Conservation (phyloP, 1,140 invertebrate genomes). For the Platorchestia sp. region DNA sequence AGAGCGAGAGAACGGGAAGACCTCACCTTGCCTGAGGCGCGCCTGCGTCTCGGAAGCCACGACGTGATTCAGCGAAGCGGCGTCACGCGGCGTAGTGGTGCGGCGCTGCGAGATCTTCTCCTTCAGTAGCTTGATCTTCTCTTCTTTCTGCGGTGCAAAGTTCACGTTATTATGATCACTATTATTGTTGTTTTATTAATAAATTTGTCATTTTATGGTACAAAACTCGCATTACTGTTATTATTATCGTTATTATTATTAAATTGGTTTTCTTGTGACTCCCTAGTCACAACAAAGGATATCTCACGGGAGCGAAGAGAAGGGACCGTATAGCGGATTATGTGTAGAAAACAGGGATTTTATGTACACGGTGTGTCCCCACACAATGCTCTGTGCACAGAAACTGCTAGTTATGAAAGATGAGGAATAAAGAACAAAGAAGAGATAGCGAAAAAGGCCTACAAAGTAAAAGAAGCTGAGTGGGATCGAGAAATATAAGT, state of each 20-base stretch:
- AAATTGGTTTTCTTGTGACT: background rate
- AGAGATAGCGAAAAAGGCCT: too few species aligned
- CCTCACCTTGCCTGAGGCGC: slow-evolving; percentile 58
- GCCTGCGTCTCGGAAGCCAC: slow-evolving; percentile 7
- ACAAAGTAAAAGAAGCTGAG: too few species aligned
- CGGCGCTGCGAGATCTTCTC: slow-evolving; percentile 84
- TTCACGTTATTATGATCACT: background rate
- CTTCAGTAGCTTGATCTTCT: slow-evolving; percentile 85
- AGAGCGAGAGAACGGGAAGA: background rate
- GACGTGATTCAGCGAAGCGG: slow-evolving; percentile 59
- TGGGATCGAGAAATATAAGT: too few species aligned
- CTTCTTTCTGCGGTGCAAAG: slow-evolving; percentile 82
- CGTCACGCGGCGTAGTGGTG: slow-evolving; percentile 68
- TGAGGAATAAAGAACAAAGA: too few species aligned
- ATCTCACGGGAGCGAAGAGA: too few species aligned
- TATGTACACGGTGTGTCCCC: too few species aligned
- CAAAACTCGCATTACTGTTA: background rate
- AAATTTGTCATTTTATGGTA: background rate
- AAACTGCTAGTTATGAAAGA: too few species aligned
- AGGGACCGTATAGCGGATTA: background rate
- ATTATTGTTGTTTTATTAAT: background rate
- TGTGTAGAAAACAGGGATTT: too few species aligned
- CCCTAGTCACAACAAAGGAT: background rate
- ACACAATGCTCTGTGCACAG: too few species aligned
- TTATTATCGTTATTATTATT: background rate